Evolutionary conservation across 2,797 vertebrate genomes (phyloP), one percentile per base, ranked within the genome.

Genomic region (Ptychobarbus kaznakovi): DNA sequence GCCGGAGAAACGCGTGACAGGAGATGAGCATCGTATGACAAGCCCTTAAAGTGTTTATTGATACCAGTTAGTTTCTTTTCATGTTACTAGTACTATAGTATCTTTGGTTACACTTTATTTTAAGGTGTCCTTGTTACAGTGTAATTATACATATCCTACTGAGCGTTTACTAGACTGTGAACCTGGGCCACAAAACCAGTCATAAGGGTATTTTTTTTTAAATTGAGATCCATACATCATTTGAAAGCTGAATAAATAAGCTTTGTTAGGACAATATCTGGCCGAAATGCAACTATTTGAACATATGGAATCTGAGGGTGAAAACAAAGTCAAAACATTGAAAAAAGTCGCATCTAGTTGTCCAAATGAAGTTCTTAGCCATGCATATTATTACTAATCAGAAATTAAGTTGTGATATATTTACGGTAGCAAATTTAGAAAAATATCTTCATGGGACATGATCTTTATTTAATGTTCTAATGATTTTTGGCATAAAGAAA

Each of bases 1-100:
- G 86, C 85, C 81, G 96, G 88, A 95, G 96, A 75, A 95, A 94
- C 91, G 94, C 94, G 84, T 96, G 91, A 96, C 25, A 38, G 3
- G n/a, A 42, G 16, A 56, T 28, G 20, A 4, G 40, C 61, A 87
- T 66, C 25, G 70, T 74, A 87, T 81, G 86, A 82, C 73, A 12
- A 58, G 80, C 58, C 65, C 18, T 58, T 78, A 80, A 84, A 28
- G 40, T n/a, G 7, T 32, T 65, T 13, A 66, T 80, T 66, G 32
- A 46, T 56, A 76, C 72, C 25, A 74, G 20, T 35, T 75, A 53
- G 28, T 75, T 38, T 22, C 0, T 75, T 35, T 53, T 53, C 20
- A 53, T 35, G 16, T 20, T 13, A 76, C 32, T 76, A 38, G 20
- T 38, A 38, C 20, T 76, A n/a, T 9, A 22, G 18, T n/a, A n/a